A percentile compares a stretch with the other conserved stretches of the same genome.
Evolutionary conservation across 2,888 invertebrate genomes (phyloP).

Genomic region (Zaprionus lineosus): DNA sequence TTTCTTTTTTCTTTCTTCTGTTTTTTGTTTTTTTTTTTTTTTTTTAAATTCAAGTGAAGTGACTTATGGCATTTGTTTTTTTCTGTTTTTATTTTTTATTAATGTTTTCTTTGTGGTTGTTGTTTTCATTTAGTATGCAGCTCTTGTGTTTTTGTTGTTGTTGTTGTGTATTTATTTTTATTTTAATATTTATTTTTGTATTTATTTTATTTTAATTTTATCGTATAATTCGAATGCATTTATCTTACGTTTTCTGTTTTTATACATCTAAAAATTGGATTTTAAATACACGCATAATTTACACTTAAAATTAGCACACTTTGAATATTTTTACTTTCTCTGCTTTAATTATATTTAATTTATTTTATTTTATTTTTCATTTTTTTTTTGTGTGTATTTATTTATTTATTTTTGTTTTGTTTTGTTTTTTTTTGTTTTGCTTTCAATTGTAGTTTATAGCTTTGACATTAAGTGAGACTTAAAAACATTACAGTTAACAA

Average conservation of each 20-base stretch:
- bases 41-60: constrained; percentile 70
- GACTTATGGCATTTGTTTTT: constrained; percentile 73
- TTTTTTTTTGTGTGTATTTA: constrained; percentile 21
- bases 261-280: constrained; percentile 70
- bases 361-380: constrained; percentile 23
- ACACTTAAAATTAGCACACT: constrained; percentile 72
- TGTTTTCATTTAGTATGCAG: constrained; percentile 66
- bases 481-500: constrained; percentile 74
- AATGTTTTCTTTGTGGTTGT: constrained; percentile 22
- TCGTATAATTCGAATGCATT: constrained; percentile 66
- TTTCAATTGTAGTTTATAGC: constrained; percentile 70
- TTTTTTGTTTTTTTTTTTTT: constrained; percentile 20
- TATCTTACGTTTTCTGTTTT: constrained; percentile 33
- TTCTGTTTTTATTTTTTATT: constrained; percentile 16
- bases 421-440: constrained; percentile 10
- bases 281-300: constrained; percentile 78
- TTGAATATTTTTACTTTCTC: too few relatives aligned
- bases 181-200: constrained; percentile 24
- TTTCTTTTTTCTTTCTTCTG: constrained; percentile 14
- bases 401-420: constrained; percentile 18
- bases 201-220: constrained; percentile 22
- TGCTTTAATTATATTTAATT: not conserved
- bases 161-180: constrained; percentile 22
- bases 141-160: constrained; percentile 41
- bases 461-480: constrained; percentile 72